These are phyloP conservation scores for Altica lythri DNA, from an alignment of 2,888 invertebrate genomes.

Conservation along the genomic window DNA sequence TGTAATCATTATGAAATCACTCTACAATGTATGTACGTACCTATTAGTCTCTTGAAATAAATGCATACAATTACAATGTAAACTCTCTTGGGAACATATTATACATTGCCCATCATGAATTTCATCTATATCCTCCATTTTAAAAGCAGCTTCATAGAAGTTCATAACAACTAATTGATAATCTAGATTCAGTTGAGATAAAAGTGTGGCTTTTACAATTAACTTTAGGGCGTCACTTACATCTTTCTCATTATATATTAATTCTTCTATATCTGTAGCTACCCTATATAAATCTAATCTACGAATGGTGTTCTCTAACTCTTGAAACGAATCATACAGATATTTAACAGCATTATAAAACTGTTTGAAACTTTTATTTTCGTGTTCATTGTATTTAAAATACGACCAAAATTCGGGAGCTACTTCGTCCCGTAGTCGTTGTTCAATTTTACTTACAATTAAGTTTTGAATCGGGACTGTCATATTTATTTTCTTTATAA, in stretches of 20 bases:
- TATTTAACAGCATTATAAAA: constrained; percentile 72
- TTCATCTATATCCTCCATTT: constrained; percentile 48
- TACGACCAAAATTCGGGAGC: constrained; percentile 71
- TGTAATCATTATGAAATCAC: not conserved
- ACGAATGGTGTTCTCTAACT: constrained; percentile 62
- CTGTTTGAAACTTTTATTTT: constrained; percentile 65
- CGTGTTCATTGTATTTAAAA: constrained; percentile 62
- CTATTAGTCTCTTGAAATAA: constrained; percentile 79
- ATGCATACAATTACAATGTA: constrained; percentile 63
- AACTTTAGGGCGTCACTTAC: constrained; percentile 66
- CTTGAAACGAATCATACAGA: constrained; percentile 63
- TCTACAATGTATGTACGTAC: constrained; percentile 51
- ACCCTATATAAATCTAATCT: constrained; percentile 62
- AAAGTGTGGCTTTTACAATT: constrained; percentile 66
- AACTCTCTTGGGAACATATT: constrained; percentile 71
- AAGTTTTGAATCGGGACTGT: constrained; percentile 51
- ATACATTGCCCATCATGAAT: constrained; percentile 64
- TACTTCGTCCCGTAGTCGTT: constrained; percentile 64
- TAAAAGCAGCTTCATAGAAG: constrained; percentile 79
- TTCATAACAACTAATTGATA: constrained; percentile 72
- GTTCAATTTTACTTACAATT: constrained; percentile 60
- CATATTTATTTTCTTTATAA: constrained; percentile 51
- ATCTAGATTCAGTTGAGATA: constrained; percentile 73
- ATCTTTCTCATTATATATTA: constrained; percentile 62
- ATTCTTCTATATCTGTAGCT: constrained; percentile 57